These are phyloP conservation scores for Heliconius ismenius DNA, from an alignment of 2,888 invertebrate species.

Conservation along the genomic window DNA sequence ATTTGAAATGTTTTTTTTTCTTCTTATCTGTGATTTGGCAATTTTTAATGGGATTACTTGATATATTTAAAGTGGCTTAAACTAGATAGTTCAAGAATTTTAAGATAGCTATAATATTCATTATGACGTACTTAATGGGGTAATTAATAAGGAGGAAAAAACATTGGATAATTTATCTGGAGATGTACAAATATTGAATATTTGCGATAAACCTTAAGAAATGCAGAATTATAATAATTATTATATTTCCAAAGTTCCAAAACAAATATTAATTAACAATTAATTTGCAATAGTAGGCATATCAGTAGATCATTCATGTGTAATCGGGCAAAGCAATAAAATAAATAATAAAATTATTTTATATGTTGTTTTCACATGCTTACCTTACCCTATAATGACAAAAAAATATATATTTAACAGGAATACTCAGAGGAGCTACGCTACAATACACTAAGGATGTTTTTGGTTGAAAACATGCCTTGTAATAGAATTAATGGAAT, in stretches of 20 bases:
- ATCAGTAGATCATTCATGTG: neutral
- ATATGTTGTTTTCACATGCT: conserved; percentile 15
- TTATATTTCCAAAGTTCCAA: too few relatives aligned
- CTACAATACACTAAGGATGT: conserved; percentile 39
- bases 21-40: conserved; percentile 11
- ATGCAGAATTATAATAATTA: neutral
- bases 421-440: conserved; percentile 33
- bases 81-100: neutral
- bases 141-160: neutral
- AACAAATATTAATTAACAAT: too few relatives aligned
- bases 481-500: conserved; percentile 43
- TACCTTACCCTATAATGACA: conserved; percentile 18
- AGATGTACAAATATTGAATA: neutral
- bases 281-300: neutral
- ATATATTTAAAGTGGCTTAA: neutral
- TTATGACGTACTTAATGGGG: neutral
- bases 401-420: conserved; percentile 34
- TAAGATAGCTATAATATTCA: neutral
- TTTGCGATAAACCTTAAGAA: neutral
- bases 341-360: conserved; percentile 11
- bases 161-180: neutral
- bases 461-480: conserved; percentile 39
- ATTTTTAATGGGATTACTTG: neutral
- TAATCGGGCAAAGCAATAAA: neutral
- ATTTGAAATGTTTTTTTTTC: neutral